Base-by-base conservation (phyloP, 2,888 invertebrate species). In the Amiota minor region DNA sequence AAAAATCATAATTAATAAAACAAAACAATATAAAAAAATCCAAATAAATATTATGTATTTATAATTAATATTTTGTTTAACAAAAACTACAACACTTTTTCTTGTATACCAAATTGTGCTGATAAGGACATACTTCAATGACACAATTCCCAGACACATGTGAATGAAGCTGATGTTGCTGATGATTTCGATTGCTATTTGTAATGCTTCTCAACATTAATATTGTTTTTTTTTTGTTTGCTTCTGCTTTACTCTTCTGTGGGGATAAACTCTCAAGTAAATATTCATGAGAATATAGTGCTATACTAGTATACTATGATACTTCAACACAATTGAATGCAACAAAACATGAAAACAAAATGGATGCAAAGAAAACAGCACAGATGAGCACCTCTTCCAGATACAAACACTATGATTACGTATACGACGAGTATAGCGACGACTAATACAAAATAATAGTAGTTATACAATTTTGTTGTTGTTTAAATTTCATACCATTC, bases 361-460 rank as follows among this genome's bases (percentile, higher is more conserved):
- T 12, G 20, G 20, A 20, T 20, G 4, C 62, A 62, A n/a, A n/a
- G 45, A 62, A 59, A 62, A 62, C 18, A 62, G 14, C 62, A 45
- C 35, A 23, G 62, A 62, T 62, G 62, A 62, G 62, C 62, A 45
- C 62, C 62, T 62, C 45, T 62, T 62, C 62, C 23, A 35, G 4
- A 35, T 35, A 4, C 35, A 35, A 35, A 8, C 6, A 35, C 35
- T 35, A 35, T 35, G 35, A 35, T 35, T 35, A 35, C 6, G 35
- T 35, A 35, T 35, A 35, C 35, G 35, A 35, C 35, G 35, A 35
- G 35, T 35, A 35, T 35, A 8, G 6, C 6, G 6, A 35, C 35
- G 35, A 62, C 23, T 62, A 62, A 62, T 62, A 62, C 35, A 35
- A 45, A 62, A 62, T 62, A 62, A 62, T 62, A 62, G 62, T 45